Base-by-base conservation (phyloP, 2,113 vertebrate genomes). In the Diphyllodes magnificus region DNA sequence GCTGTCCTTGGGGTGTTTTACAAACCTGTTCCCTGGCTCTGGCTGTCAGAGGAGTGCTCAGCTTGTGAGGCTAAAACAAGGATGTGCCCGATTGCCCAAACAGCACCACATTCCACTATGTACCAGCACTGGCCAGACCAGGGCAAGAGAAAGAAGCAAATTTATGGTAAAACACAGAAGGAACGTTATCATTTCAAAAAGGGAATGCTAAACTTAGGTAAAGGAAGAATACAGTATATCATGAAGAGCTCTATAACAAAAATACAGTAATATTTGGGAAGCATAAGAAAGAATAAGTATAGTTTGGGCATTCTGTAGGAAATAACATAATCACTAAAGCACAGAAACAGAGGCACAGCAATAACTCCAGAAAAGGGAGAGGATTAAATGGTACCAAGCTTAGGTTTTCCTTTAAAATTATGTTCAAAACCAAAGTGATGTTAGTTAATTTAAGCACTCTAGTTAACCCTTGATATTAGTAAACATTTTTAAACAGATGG, bases 41-140 rank as follows among this genome's bases (percentile, higher is more conserved):
- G 64, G 37, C 11, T 13, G 2, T 23, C 61, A 25, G 53, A 31
- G 28, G 24, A 40, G 15, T 1, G 2, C 51, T 84, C 45, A 72
- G 40, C 49, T 21, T 17, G 5, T 1, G 1, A 27, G 72, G 30
- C 6, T 40, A 11, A 63, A 86, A n/a, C 11, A 51, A 33, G 23
- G 8, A 4, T 7, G 10, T 16, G 24, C 10, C 7, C 15, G 6
- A 0, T 2, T 42, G 9, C 35, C 42, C 47, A 70, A 35, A 50
- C 2, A 47, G 15, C 8, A 12, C 7, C 37, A n/a, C 1, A 1
- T 42, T n/a, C 22, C 50, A 14, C 53, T 37, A 0, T 8, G 21
- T 24, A 28, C 24, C 42, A 24, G 35, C 20, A 6, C 35, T 24
- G 31, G 20, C 22, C 59, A 71, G 33, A 51, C 4, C 22, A 35